These are phyloP conservation scores for Ctenoplectra terminalis DNA, from an alignment of 1,140 invertebrate species.

Conservation along the genomic window DNA sequence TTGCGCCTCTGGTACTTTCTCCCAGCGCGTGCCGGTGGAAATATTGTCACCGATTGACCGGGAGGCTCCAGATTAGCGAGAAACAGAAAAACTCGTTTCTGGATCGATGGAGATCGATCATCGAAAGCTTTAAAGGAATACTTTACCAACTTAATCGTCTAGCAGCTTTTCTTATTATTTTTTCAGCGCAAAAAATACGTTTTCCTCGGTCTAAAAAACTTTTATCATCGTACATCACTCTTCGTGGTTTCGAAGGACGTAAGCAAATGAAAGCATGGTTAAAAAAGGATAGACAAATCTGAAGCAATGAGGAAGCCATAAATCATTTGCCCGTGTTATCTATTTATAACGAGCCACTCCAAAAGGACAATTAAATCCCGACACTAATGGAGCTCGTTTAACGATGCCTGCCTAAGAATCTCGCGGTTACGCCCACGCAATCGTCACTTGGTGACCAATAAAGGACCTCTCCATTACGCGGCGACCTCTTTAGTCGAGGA, in stretches of 20 bases:
- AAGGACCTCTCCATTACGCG: conserved; percentile 35
- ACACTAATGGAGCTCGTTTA: conserved; percentile 44
- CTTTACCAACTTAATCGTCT: not conserved
- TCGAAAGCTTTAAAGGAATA: not conserved
- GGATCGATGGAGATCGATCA: not conserved
- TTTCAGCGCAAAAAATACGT: too few relatives aligned
- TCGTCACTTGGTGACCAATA: conserved; percentile 36
- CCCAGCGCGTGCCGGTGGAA: conserved; percentile 66
- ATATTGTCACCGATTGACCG: conserved; percentile 71
- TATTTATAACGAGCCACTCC: not conserved
- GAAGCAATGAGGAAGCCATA: not conserved
- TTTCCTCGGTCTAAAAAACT: not conserved
- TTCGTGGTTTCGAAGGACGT: not conserved
- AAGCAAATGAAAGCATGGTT: too few relatives aligned
- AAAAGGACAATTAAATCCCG: conserved; percentile 60
- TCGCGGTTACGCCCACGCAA: conserved; percentile 50
- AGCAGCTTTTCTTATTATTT: too few relatives aligned
- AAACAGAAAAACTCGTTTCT: conserved; percentile 5
- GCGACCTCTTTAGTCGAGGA: conserved; percentile 39
- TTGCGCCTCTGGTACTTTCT: conserved; percentile 78
- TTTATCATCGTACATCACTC: too few relatives aligned
- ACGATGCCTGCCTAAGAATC: conserved; percentile 38
- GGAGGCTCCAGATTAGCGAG: conserved; percentile 15
- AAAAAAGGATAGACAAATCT: not conserved
- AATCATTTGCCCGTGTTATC: not conserved